A percentile compares a stretch with the other conserved stretches of the same genome.
Evolutionary conservation across 2,113 vertebrate genomes (phyloP).

Genomic region (Crotophaga sulcirostris): DNA sequence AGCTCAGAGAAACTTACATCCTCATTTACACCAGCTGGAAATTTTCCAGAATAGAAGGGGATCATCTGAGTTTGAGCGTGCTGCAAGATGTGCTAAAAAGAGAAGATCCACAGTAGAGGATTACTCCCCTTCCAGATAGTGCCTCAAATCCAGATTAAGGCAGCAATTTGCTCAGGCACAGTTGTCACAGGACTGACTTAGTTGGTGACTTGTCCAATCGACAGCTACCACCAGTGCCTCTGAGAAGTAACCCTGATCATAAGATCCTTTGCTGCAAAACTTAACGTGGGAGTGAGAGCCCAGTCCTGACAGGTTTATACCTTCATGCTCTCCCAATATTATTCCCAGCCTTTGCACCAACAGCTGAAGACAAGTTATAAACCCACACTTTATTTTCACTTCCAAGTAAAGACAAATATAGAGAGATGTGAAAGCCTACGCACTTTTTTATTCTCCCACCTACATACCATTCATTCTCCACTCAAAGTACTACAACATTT

Average conservation of each 20-base stretch:
- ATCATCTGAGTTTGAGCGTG: neutral
- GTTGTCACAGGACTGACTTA: neutral
- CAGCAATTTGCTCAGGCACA: neutral
- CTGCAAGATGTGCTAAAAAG: accelerated
- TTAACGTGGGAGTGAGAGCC: accelerated
- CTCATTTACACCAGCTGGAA: conserved; percentile 13
- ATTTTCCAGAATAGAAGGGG: neutral
- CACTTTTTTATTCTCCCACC: neutral
- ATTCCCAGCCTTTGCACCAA: neutral
- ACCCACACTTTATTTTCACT: accelerated
- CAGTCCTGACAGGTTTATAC: neutral
- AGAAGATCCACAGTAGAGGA: neutral
- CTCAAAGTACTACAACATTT: neutral
- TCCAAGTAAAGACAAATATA: neutral
- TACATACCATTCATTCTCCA: neutral
- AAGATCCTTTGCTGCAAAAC: accelerated
- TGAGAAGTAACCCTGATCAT: accelerated
- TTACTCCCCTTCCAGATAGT: neutral
- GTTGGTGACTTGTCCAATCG: accelerated
- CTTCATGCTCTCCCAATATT: accelerated
- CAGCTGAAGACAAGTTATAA: neutral
- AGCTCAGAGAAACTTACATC: neutral
- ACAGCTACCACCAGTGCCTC: neutral
- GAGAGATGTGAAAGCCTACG: neutral
- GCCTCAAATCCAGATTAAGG: neutral